Evolutionary conservation across 2,888 invertebrate species (phyloP).

Genomic region (Sesamia inferens): DNA sequence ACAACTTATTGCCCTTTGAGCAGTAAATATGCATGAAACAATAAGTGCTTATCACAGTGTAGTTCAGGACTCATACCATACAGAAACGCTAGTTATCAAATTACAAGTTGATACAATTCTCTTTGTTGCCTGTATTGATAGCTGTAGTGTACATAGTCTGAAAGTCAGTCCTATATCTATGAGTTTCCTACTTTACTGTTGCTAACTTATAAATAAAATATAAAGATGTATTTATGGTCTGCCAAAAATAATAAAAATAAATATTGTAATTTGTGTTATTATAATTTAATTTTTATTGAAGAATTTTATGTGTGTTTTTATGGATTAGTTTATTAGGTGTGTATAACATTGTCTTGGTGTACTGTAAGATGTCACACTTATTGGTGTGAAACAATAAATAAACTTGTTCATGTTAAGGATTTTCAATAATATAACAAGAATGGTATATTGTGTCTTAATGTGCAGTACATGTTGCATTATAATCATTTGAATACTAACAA

Average conservation of each 20-base stretch:
- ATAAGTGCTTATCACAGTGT: neutral
- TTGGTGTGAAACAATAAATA: no score
- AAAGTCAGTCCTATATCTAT: neutral
- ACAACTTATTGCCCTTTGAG: neutral
- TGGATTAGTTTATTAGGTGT: no score
- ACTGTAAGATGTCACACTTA: no score
- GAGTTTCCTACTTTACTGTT: neutral
- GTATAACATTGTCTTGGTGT: no score
- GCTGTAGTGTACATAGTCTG: no score
- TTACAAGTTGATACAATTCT: constrained; percentile 21
- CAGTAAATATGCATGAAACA: neutral
- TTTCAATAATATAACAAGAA: neutral
- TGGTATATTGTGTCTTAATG: neutral
- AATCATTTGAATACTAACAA: neutral
- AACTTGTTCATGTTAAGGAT: no score
- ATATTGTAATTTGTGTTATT: no score
- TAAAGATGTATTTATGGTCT: no score
- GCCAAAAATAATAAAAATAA: no score
- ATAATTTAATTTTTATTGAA: no score
- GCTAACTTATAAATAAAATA: neutral
- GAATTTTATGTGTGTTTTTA: no score
- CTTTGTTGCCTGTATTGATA: constrained; percentile 16
- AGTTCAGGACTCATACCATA: constrained; percentile 6
- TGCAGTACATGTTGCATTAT: neutral
- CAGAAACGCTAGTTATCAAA: constrained; percentile 7